Evolutionary conservation across 2,797 vertebrate species (phyloP).

Genomic region (Typhlichthys eigenmanni): DNA sequence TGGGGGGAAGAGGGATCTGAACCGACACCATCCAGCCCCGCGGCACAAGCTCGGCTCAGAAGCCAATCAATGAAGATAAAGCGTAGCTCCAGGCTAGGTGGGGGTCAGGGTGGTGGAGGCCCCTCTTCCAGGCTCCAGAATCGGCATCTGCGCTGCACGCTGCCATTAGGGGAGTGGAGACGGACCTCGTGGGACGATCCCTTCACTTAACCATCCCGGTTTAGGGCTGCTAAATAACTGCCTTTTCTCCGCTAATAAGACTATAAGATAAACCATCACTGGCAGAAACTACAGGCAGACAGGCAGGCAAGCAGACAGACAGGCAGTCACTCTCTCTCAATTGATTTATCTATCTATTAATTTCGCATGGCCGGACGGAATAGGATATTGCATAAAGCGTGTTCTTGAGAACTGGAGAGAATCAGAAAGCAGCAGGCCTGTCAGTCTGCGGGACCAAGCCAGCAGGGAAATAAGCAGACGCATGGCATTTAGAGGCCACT

Average conservation of each 20-base stretch:
- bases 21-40: constrained; percentile 24
- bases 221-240: constrained; percentile 32
- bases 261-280: constrained; percentile 28
- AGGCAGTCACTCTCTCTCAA: too few species aligned
- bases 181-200: constrained; percentile 15
- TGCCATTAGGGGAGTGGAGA: constrained; percentile 27
- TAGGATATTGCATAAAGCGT: constrained; percentile 30
- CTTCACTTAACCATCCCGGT: constrained; percentile 23
- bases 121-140: constrained; percentile 14
- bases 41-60: constrained; percentile 19
- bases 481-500: constrained; percentile 43
- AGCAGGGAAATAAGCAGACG: constrained; percentile 26
- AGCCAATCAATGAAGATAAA: constrained; percentile 35
- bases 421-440: constrained; percentile 45
- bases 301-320: constrained; percentile 10
- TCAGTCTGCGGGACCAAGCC: constrained; percentile 35
- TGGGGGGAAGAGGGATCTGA: too few species aligned
- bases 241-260: constrained; percentile 37
- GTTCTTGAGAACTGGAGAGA: constrained; percentile 35
- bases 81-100: constrained; percentile 14
- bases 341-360: constrained; percentile 3
- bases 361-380: constrained; percentile 13
- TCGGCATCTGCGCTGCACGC: neutral
- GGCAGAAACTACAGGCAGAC: constrained; percentile 20
- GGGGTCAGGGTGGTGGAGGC: neutral